Conservation (phyloP, 2,113 vertebrate species). For the Cheilinus undulatus region DNA sequence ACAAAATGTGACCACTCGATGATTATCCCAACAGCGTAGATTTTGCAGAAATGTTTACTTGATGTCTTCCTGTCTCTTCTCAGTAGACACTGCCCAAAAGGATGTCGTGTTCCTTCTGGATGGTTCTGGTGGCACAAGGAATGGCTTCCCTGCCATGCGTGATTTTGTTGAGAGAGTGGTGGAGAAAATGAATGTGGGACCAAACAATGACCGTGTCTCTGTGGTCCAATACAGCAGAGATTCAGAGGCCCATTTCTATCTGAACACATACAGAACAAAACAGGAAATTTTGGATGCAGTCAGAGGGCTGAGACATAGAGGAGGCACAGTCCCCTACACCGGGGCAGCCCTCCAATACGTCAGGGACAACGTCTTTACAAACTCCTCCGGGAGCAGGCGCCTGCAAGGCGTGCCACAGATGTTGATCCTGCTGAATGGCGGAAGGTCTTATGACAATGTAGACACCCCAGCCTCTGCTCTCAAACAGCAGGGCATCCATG, state of each 20-base stretch:
- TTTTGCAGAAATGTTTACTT: neutral
- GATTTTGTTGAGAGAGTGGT: conserved; percentile 65
- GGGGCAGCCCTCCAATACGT: conserved; percentile 78
- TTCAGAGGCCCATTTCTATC: conserved; percentile 26
- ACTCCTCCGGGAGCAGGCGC: conserved; percentile 64
- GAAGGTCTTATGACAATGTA: conserved; percentile 65
- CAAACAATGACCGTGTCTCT: conserved; percentile 62
- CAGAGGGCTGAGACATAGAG: conserved; percentile 58
- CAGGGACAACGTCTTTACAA: conserved; percentile 60
- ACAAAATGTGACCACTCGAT: neutral
- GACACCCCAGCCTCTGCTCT: conserved; percentile 56
- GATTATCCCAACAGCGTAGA: neutral
- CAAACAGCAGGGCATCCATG: conserved; percentile 55
- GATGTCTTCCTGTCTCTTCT: conserved; percentile 10
- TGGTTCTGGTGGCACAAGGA: conserved; percentile 83
- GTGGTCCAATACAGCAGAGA: conserved; percentile 72
- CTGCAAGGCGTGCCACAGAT: conserved; percentile 81
- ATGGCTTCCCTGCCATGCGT: conserved; percentile 56
- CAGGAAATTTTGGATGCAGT: conserved; percentile 36
- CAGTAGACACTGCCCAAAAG: conserved; percentile 69
- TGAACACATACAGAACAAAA: conserved; percentile 55
- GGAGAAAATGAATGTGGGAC: conserved; percentile 47
- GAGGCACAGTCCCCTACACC: conserved; percentile 63
- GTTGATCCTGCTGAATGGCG: conserved; percentile 67
- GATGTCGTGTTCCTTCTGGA: conserved; percentile 92